phyloP scores from a whole-genome alignment of 2,888 invertebrate genomes.

The Protodeltote pygarga region DNA sequence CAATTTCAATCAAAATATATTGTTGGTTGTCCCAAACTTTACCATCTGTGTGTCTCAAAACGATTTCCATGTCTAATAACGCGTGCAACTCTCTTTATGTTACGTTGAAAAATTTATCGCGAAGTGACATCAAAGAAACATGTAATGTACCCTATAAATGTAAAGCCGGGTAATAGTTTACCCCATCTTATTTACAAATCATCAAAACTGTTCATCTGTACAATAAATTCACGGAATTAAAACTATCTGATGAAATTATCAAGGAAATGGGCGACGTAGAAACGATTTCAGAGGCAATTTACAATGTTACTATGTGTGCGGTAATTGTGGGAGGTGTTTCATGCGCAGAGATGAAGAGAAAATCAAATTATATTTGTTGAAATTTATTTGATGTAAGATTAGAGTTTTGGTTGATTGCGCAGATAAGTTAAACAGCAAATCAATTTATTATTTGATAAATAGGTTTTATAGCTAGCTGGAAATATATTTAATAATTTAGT shows the following conservation, averaged over 20 bases:
- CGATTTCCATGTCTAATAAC: conserved; percentile 73
- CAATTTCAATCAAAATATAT: background rate
- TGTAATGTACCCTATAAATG: conserved; percentile 65
- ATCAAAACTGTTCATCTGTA: conserved; percentile 38
- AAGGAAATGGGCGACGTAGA: conserved; percentile 44
- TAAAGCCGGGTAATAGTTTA: conserved; percentile 47
- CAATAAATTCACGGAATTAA: conserved; percentile 46
- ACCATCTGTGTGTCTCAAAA: conserved; percentile 56
- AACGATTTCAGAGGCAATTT: conserved; percentile 44
- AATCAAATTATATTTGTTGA: conserved; percentile 15
- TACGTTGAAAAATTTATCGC: conserved; percentile 75
- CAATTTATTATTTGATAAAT: background rate
- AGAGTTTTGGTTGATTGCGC: conserved; percentile 4
- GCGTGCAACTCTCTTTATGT: conserved; percentile 70
- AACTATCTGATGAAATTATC: conserved; percentile 49
- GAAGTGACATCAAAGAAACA: conserved; percentile 79
- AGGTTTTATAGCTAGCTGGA: background rate
- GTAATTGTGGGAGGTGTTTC: conserved; percentile 28
- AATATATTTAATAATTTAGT: conserved; percentile 2
- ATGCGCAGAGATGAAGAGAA: conserved; percentile 25
- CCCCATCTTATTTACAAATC: conserved; percentile 49
- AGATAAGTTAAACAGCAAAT: background rate
- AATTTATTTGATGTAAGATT: conserved; percentile 8
- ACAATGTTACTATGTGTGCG: conserved; percentile 35
- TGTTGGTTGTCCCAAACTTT: background rate